A percentile compares a stretch with the other conserved stretches of the same genome.
Conservation (phyloP, 2,888 invertebrate species). For the Archips xylosteana region DNA sequence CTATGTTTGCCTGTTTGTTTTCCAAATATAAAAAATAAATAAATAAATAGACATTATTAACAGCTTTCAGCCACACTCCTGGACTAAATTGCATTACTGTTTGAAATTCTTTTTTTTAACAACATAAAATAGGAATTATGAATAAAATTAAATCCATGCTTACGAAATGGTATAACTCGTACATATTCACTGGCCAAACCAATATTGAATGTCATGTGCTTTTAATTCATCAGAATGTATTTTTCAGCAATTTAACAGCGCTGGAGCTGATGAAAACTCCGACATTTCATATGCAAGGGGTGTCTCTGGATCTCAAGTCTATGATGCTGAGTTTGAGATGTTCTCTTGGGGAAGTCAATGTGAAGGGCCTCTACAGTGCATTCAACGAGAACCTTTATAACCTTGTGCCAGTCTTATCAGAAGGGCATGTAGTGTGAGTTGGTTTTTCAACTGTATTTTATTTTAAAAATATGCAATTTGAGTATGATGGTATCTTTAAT, state of each 20-base stretch:
- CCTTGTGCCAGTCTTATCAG: constrained; percentile 77
- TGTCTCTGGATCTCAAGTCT: constrained; percentile 75
- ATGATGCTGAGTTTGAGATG: constrained; percentile 71
- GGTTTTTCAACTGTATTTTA: constrained; percentile 8
- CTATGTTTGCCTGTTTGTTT: too few relatives aligned
- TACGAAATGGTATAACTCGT: too few relatives aligned
- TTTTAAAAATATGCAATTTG: not conserved
- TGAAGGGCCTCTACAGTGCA: constrained; percentile 77
- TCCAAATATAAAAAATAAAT: too few relatives aligned
- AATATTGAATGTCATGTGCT: not conserved
- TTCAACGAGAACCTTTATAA: constrained; percentile 81
- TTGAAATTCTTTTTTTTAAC: too few relatives aligned
- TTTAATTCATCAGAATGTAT: not conserved
- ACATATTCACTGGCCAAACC: not conserved
- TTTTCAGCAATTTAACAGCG: constrained; percentile 72
- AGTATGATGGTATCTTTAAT: not conserved
- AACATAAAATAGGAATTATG: too few relatives aligned
- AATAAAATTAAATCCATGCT: too few relatives aligned
- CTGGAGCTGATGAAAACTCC: constrained; percentile 74
- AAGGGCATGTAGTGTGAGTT: constrained; percentile 81
- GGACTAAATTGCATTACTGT: too few relatives aligned
- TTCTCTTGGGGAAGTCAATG: constrained; percentile 77
- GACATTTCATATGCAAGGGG: constrained; percentile 75
- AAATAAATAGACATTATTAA: too few relatives aligned
- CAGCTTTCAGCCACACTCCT: too few relatives aligned